Evolutionary conservation across 2,113 vertebrate species (phyloP), one percentile per base, ranked within the genome.

Genomic region (Zeus faber): DNA sequence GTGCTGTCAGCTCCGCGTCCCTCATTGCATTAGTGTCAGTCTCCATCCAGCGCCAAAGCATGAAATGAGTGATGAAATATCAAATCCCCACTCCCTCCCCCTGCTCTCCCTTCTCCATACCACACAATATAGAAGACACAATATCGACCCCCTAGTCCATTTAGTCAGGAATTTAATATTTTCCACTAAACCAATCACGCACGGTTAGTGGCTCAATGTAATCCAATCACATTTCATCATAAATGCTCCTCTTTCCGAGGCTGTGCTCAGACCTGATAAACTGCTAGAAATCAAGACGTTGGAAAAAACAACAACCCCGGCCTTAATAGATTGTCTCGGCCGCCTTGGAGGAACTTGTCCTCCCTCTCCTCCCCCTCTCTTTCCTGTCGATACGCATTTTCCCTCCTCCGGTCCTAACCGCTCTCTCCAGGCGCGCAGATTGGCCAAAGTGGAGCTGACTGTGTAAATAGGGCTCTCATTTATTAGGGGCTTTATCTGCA

Each of bases 391-490:
- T 87, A 77, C 77, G 70, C 73, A 70, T 79, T 82, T 77, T 77
- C 76, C 75, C 80, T 83, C 80, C 69, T 77, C 65, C 53, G 22
- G 61, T 55, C 49, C 51, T 76, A 76, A 80, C 74, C 58, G 58
- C 53, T 74, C 76, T 80, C 86, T 77, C n/a, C 20, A 72, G 80
- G 77, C 72, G 29, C 73, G 29, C 76, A 83, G 88, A 85, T 84
- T 85, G 80, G 74, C 72, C 89, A 86, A 91, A 91, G 86, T 89
- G 77, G 79, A 88, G 91, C 85, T 88, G 87, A 90, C 81, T 83
- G 82, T 70, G 83, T 86, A 89, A 90, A 87, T 80, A 83, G 77
- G 7, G 17, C 80, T 74, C 65, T 83, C 76, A 78, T 89, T 89
- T 86, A 88, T 84, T 83, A 79, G 77, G 50, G 50, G 56, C 8